phyloP scores from a whole-genome alignment of 35 echinoderm and acorn worm genomes.

The Heliocidaris erythrogramma region DNA sequence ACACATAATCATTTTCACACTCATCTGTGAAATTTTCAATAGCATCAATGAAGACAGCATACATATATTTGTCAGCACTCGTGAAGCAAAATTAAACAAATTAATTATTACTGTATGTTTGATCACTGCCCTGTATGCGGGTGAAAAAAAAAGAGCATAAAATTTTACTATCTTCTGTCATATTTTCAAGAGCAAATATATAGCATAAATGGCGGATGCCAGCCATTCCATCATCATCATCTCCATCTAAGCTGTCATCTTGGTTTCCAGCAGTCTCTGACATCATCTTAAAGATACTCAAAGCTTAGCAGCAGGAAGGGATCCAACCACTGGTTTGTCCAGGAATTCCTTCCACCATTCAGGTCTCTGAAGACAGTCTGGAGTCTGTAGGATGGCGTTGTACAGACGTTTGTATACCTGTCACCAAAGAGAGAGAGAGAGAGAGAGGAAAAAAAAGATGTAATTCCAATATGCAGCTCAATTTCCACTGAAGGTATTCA shows the following conservation, averaged over 20 bases:
- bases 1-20: not conserved
- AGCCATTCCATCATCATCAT: not conserved
- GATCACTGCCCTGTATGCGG: no score
- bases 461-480: not conserved
- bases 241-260: not conserved
- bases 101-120: not conserved
- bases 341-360: conserved; percentile 86
- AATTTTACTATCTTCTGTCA: no score
- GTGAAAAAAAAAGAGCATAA: no score
- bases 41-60: not conserved
- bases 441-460: not conserved
- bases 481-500: not conserved
- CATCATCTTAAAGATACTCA: not conserved
- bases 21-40: not conserved
- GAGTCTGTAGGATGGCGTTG: conserved; percentile 74
- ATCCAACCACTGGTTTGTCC: conserved; percentile 70
- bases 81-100: not conserved
- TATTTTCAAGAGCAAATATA: no score
- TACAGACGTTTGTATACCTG: conserved; percentile 92
- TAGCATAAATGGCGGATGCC: not conserved
- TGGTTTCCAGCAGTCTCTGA: not conserved
- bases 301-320: conserved; percentile 20
- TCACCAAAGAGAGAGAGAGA: not conserved
- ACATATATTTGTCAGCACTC: not conserved
- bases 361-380: conserved; percentile 68